Percentiles rank a stretch among this genome's conserved stretches.
phyloP scores from a whole-genome alignment of 2,888 invertebrate species.

The Lithosia quadra region DNA sequence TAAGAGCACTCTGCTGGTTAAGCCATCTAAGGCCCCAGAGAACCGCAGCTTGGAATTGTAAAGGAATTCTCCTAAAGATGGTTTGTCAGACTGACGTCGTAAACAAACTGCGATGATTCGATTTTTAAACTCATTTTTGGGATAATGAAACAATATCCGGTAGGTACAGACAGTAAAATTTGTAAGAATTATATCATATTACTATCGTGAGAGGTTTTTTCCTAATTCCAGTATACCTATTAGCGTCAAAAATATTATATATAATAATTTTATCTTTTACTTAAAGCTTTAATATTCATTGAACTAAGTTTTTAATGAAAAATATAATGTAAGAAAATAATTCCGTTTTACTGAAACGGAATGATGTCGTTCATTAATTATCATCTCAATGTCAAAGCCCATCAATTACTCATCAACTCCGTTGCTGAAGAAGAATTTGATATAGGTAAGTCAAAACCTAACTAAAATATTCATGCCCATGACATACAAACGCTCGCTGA shows the following conservation, averaged over 20 bases:
- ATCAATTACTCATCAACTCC: neutral
- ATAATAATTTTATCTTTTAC: no score
- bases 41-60: neutral
- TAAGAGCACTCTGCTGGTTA: neutral
- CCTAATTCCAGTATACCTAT: no score
- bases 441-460: neutral
- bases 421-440: neutral
- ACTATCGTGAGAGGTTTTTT: no score
- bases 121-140: neutral
- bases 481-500: constrained; percentile 4
- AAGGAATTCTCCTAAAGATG: constrained; percentile 3
- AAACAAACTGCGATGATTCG: neutral
- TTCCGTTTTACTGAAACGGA: neutral
- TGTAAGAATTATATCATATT: no score
- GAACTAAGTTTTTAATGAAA: no score
- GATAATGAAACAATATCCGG: no score
- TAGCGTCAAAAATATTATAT: no score
- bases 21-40: neutral
- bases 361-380: neutral
- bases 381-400: neutral
- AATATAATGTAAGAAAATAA: no score
- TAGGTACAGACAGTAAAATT: no score
- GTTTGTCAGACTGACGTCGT: neutral
- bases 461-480: neutral
- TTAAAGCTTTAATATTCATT: no score